Evolutionary conservation across 2,888 invertebrate species (phyloP), one percentile per base, ranked within the genome.

Genomic region (Lampropteryx suffumata): DNA sequence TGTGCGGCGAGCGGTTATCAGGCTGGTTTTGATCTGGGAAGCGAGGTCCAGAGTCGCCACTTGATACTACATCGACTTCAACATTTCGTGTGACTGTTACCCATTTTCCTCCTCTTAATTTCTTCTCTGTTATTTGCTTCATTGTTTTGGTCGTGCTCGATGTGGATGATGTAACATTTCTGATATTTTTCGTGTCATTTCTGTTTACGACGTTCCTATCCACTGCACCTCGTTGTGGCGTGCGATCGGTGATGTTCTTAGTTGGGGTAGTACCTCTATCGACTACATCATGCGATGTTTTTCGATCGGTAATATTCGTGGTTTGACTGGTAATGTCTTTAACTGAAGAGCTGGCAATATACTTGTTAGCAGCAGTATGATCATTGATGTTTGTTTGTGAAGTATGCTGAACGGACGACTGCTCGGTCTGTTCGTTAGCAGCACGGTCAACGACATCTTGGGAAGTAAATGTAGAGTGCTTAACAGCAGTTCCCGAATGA

Each of bases 61-160:
- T 71, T 39, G 59, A 57, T 29, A 55, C 50, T 45, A 94, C 92
- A 50, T 93, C 93, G 0, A 95, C 94, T 77, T 94, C 94, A 78
- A 93, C 92, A 65, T 94, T 91, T 60, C 92, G 82, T 45, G 90
- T 92, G 51, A 92, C 92, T 11, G 91, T 83, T 5, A 89, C 82
- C 73, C 82, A 89, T 55, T 91, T 90, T 24, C 89, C 91, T 27
- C 79, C 87, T 34, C 88, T 84, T 26, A 90, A 78, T 65, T 91
- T 91, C 71, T 91, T 93, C 72, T 90, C 92, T n/a, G 92, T 91
- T 56, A 91, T 84, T 64, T 87, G 86, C 63, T 91, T 87, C 61
- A 91, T 91, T 24, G 86, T 87, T 66, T 92, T 92, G 32, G 87
- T 92, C 48, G 91, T 92, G 57, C 46, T 51, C 12, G 87, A 92